A percentile compares a stretch with the other conserved stretches of the same genome.
phyloP scores from a whole-genome alignment of 2,888 invertebrate species.

The Eupithecia pulchellata region DNA sequence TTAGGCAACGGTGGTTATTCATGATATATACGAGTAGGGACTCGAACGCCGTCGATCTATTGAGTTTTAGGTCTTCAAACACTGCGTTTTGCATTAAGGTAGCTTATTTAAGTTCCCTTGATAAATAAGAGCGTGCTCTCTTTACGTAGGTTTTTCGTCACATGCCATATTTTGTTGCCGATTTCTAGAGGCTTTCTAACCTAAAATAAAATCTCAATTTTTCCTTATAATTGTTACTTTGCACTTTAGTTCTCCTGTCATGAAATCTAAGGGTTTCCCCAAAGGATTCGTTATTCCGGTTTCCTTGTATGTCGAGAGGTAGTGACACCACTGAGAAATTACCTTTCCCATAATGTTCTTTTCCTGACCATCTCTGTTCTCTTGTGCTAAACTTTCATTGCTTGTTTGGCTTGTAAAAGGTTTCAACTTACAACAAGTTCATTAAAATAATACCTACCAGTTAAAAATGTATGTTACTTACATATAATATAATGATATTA shows the following conservation, averaged over 20 bases:
- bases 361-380: not conserved
- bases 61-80: not conserved
- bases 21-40: too few relatives aligned
- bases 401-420: not conserved
- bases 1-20: not conserved
- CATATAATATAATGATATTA: not conserved
- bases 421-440: not conserved
- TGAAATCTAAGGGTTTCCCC: constrained; percentile 4
- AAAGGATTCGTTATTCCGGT: not conserved
- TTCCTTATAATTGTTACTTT: not conserved
- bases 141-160: not conserved
- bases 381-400: not conserved
- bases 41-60: not conserved
- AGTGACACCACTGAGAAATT: not conserved
- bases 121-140: not conserved
- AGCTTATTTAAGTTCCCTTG: not conserved
- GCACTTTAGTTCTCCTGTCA: not conserved
- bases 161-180: not conserved
- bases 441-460: not conserved
- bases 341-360: not conserved
- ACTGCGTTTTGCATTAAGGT: not conserved
- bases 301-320: not conserved
- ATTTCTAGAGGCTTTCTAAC: not conserved
- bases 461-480: not conserved
- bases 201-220: not conserved